Conservation (phyloP, 1,140 invertebrate genomes). For the Platyscapa corneri region DNA sequence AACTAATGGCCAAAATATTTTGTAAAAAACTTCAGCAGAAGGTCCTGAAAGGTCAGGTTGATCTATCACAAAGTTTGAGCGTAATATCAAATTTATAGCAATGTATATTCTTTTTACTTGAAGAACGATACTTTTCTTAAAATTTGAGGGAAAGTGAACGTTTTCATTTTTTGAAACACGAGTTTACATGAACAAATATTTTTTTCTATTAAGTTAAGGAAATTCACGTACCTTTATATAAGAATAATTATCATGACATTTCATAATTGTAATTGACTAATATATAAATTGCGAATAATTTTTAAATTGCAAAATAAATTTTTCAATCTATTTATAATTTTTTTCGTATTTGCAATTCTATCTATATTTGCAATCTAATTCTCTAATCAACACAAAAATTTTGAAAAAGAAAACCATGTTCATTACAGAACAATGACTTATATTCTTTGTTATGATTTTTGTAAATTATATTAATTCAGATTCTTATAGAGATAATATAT, state of each 20-base stretch:
- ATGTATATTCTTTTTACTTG: conserved; percentile 69
- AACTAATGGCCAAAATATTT: conserved; percentile 76
- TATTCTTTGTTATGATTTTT: conserved; percentile 34
- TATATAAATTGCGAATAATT: neutral
- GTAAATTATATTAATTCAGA: conserved; percentile 29
- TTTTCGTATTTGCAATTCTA: too few species aligned
- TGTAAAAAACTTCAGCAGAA: conserved; percentile 75
- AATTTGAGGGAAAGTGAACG: conserved; percentile 65
- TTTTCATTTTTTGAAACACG: conserved; percentile 3
- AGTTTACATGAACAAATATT: neutral
- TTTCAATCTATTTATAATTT: neutral
- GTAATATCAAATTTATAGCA: conserved; percentile 72
- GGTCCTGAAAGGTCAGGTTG: conserved; percentile 73
- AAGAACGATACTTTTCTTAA: conserved; percentile 76
- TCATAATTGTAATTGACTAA: neutral
- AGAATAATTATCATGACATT: neutral
- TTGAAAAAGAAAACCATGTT: conserved; percentile 38
- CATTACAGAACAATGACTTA: too few species aligned
- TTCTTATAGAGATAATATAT: conserved; percentile 40
- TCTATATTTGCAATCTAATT: too few species aligned
- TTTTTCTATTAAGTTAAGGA: neutral
- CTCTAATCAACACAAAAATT: too few species aligned
- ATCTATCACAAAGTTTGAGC: conserved; percentile 74
- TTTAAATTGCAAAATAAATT: neutral
- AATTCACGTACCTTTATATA: neutral